Percentiles rank a stretch among this genome's conserved stretches.
phyloP scores from a whole-genome alignment of 1,140 invertebrate species.

The Solenopsis invicta region DNA sequence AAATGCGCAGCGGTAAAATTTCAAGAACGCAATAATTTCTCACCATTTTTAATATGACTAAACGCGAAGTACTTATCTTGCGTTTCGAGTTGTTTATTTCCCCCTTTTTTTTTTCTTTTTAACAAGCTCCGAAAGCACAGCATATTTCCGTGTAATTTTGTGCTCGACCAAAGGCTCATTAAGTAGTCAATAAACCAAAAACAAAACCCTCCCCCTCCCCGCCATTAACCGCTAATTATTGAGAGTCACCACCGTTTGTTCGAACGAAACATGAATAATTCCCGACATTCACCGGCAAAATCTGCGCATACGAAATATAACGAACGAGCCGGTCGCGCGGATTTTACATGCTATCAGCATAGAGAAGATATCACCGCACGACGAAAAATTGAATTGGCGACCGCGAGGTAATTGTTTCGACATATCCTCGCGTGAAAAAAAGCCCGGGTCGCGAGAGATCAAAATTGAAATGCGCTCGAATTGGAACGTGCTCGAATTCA shows the following conservation, averaged over 20 bases:
- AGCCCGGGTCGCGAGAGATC: neutral
- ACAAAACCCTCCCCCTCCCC: slow-evolving; percentile 25
- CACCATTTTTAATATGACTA: neutral
- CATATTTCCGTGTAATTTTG: slow-evolving; percentile 1
- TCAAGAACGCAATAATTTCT: neutral
- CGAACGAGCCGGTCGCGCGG: neutral
- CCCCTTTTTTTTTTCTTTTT: neutral
- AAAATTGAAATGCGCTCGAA: slow-evolving; percentile 50
- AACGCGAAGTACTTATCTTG: neutral
- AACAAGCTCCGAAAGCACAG: neutral
- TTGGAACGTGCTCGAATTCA: slow-evolving; percentile 46
- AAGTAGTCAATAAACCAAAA: slow-evolving; percentile 6
- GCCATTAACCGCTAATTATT: slow-evolving; percentile 31
- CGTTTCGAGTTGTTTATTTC: neutral
- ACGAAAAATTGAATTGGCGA: slow-evolving; percentile 42
- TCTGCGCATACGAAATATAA: neutral
- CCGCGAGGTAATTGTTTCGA: slow-evolving; percentile 48
- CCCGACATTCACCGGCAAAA: neutral
- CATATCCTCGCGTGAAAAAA: slow-evolving; percentile 46
- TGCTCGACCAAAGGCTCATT: neutral
- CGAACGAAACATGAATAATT: slow-evolving; percentile 33
- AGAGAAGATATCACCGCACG: slow-evolving; percentile 22
- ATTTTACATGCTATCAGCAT: slow-evolving; percentile 12
- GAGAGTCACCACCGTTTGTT: neutral
- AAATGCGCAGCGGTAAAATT: neutral